These are phyloP conservation scores for Chaunax sp. DNA, from an alignment of 2,797 vertebrate species.

Conservation along the genomic window DNA sequence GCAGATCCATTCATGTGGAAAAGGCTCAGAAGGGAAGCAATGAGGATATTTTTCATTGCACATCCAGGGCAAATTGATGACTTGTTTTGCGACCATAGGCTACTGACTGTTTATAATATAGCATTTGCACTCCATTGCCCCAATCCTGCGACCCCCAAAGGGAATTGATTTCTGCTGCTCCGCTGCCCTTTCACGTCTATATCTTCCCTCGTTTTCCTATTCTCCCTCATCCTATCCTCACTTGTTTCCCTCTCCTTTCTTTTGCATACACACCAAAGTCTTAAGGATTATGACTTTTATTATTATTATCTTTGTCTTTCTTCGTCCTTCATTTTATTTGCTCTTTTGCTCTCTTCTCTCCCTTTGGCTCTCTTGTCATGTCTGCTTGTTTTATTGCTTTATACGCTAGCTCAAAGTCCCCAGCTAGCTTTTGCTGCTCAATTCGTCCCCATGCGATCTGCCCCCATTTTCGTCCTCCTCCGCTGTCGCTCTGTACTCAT, in stretches of 20 bases:
- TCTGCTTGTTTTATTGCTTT: slow-evolving; percentile 63
- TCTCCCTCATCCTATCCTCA: slow-evolving; percentile 20
- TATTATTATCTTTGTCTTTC: slow-evolving; percentile 25
- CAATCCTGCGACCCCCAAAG: slow-evolving; percentile 61
- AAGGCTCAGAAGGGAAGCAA: slow-evolving; percentile 43
- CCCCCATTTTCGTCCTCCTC: slow-evolving; percentile 43
- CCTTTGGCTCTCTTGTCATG: slow-evolving; percentile 56
- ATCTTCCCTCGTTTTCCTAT: slow-evolving; percentile 36
- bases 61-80: slow-evolving; percentile 71
- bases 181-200: slow-evolving; percentile 65
- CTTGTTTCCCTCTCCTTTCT: slow-evolving; percentile 20
- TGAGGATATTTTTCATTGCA: slow-evolving; percentile 66
- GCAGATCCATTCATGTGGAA: slow-evolving; percentile 39
- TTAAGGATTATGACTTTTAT: slow-evolving; percentile 16
- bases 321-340: slow-evolving; percentile 42
- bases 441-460: slow-evolving; percentile 29
- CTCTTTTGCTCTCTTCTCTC: slow-evolving; percentile 34
- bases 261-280: slow-evolving; percentile 14
- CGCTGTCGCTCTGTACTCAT: slow-evolving; percentile 26
- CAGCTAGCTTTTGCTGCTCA: slow-evolving; percentile 36
- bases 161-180: slow-evolving; percentile 73
- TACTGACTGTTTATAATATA: slow-evolving; percentile 74
- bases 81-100: slow-evolving; percentile 53
- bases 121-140: slow-evolving; percentile 74
- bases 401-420: slow-evolving; percentile 53